These are phyloP conservation scores for Lysandra bellargus DNA, from an alignment of 2,888 invertebrate species.

Conservation along the genomic window DNA sequence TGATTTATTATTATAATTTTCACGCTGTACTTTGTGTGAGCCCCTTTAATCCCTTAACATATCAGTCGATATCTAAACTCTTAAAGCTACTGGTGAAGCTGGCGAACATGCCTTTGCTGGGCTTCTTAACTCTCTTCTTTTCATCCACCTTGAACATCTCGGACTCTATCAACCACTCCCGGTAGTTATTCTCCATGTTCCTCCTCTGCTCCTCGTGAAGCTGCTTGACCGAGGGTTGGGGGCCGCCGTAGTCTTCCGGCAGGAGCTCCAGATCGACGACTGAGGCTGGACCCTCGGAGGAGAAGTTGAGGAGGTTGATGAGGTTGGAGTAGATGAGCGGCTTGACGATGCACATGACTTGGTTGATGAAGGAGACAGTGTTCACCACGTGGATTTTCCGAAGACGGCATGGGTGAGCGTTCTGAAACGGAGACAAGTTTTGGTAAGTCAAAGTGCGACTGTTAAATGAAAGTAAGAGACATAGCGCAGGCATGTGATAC, in stretches of 20 bases:
- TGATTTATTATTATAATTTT: background rate
- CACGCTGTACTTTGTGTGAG: background rate
- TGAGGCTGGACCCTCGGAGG: conserved; percentile 73
- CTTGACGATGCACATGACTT: conserved; percentile 83
- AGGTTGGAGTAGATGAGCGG: conserved; percentile 83
- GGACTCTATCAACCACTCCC: conserved; percentile 82
- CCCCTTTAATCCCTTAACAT: background rate
- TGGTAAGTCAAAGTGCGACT: too few relatives aligned
- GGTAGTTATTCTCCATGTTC: conserved; percentile 80
- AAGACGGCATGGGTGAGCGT: conserved; percentile 83
- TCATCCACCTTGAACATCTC: conserved; percentile 78
- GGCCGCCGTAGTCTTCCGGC: conserved; percentile 83
- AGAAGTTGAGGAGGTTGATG: conserved; percentile 81
- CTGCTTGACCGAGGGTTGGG: conserved; percentile 72
- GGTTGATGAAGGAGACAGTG: conserved; percentile 84
- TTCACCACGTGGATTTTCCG: conserved; percentile 84
- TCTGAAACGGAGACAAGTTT: conserved; percentile 62
- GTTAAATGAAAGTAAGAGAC: too few relatives aligned
- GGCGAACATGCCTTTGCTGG: conserved; percentile 74
- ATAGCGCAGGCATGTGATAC: too few relatives aligned
- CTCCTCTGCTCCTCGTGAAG: conserved; percentile 80
- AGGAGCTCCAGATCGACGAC: conserved; percentile 69
- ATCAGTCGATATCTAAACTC: conserved; percentile 73
- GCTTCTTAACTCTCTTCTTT: conserved; percentile 71
- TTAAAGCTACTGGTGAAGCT: conserved; percentile 75